Evolutionary conservation across 2,113 vertebrate species (phyloP).

Genomic region (Brachypteracias leptosomus): DNA sequence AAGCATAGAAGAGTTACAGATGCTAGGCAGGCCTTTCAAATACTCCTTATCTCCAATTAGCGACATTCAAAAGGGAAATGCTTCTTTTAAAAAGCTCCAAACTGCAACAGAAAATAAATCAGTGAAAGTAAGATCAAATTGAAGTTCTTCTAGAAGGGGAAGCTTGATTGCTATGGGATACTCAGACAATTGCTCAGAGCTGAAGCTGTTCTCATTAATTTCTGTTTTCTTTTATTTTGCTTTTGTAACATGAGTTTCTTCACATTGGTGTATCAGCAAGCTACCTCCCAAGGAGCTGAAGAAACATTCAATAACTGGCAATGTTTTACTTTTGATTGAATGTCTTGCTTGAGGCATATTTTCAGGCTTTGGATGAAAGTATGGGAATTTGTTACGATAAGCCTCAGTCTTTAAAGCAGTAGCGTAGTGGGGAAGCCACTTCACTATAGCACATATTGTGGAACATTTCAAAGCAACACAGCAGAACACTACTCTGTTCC

Average conservation of each 20-base stretch:
- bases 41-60: background rate
- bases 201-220: slow-evolving; percentile 24
- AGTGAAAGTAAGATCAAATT: slow-evolving; percentile 28
- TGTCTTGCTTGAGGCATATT: slow-evolving; percentile 45
- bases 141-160: background rate
- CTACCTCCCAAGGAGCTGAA: slow-evolving; percentile 30
- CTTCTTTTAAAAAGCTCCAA: slow-evolving; percentile 4
- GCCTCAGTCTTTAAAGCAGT: slow-evolving; percentile 44
- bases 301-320: slow-evolving; percentile 57
- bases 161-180: slow-evolving; percentile 31
- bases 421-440: background rate
- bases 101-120: background rate
- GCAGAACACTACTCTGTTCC: slow-evolving; percentile 10
- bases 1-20: background rate
- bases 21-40: background rate
- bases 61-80: background rate
- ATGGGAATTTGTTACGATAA: slow-evolving; percentile 56
- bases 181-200: background rate
- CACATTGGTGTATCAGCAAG: background rate
- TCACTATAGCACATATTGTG: slow-evolving; percentile 1
- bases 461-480: slow-evolving; percentile 12
- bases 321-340: slow-evolving; percentile 58
- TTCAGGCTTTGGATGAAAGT: slow-evolving; percentile 57
- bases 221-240: slow-evolving; percentile 48
- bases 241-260: slow-evolving; percentile 55